Evolutionary conservation across 2,888 invertebrate genomes (phyloP).

Genomic region (Acanthosepion esculentum): DNA sequence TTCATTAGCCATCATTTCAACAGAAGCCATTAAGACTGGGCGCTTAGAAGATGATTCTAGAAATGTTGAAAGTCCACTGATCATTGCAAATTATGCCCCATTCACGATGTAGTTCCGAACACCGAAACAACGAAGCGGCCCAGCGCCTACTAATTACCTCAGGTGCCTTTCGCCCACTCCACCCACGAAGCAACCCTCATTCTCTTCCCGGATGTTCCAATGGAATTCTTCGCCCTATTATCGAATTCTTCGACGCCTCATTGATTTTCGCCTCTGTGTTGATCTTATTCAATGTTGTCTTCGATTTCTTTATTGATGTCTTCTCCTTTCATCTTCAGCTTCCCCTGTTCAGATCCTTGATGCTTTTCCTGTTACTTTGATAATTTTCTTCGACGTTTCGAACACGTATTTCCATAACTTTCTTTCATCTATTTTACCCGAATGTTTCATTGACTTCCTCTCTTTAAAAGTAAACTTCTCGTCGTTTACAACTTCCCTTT

Average conservation of each 20-base stretch:
- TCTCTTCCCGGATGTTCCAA: background rate
- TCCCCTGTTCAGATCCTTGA: background rate
- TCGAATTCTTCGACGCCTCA: background rate
- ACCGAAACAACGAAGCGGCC: background rate
- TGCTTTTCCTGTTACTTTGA: background rate
- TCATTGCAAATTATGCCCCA: slow-evolving; percentile 13
- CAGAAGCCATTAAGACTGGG: background rate
- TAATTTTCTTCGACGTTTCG: no score
- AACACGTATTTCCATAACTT: background rate
- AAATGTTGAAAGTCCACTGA: background rate
- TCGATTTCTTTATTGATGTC: background rate
- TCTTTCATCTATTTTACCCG: no score
- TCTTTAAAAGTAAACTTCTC: no score
- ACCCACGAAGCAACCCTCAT: background rate
- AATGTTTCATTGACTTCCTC: no score
- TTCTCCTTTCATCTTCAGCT: background rate
- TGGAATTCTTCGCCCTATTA: background rate
- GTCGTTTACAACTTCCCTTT: no score
- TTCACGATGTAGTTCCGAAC: background rate
- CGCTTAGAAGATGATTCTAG: background rate
- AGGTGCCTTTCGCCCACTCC: background rate
- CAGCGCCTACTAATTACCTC: slow-evolving; percentile 8
- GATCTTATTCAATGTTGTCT: background rate
- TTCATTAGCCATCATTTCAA: background rate
- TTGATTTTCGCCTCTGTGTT: background rate